A percentile compares a stretch with the other conserved stretches of the same genome.
Conservation (phyloP, 1,140 invertebrate genomes). For the Tetragonula clypearis region DNA sequence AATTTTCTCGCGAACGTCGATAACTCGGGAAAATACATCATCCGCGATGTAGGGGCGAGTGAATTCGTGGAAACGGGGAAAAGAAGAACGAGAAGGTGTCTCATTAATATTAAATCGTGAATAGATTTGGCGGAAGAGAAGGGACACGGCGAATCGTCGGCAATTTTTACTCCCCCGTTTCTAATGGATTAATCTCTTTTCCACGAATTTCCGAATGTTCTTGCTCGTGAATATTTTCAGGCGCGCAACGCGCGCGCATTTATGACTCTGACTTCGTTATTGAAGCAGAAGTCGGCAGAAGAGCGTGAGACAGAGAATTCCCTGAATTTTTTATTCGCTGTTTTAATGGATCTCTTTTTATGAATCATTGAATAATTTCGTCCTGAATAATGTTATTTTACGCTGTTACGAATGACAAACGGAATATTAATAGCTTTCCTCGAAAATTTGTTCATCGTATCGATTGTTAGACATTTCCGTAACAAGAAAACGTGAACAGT, state of each 20-base stretch:
- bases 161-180: constrained; percentile 1
- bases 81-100: constrained; percentile 14
- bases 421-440: neutral
- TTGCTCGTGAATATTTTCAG: neutral
- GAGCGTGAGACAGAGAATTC: no score
- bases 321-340: no score
- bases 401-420: no score
- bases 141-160: neutral
- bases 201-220: no score
- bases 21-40: constrained; percentile 1
- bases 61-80: neutral
- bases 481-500: no score
- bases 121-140: neutral
- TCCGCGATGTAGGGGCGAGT: neutral
- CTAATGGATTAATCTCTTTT: constrained; percentile 33
- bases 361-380: no score
- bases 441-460: neutral
- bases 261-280: no score
- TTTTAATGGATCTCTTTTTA: no score
- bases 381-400: neutral
- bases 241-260: no score
- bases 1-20: neutral
- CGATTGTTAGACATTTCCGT: no score
- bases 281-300: no score
- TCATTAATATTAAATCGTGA: constrained; percentile 58